Conservation (phyloP, 2,113 vertebrate species). For the Equus quagga region DNA sequence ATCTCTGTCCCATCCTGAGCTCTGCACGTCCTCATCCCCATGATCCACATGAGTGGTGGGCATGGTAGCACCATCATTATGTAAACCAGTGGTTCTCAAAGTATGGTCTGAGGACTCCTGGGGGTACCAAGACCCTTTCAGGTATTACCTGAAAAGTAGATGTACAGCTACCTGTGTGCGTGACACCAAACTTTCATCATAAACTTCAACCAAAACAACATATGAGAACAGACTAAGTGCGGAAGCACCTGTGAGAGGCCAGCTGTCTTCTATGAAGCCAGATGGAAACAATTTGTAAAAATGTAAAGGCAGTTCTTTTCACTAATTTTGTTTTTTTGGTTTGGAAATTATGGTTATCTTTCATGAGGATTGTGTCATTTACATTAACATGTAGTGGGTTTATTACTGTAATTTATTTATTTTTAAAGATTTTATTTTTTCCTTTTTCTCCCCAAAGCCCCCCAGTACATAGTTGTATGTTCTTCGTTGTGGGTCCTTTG, state of each 20-base stretch:
- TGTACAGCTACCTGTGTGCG: not conserved
- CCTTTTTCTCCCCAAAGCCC: too few species aligned
- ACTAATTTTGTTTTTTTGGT: not conserved
- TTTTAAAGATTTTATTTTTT: too few species aligned
- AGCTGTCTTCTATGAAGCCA: not conserved
- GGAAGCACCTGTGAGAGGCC: not conserved
- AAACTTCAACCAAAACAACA: not conserved
- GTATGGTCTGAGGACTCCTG: not conserved
- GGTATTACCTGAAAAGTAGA: not conserved
- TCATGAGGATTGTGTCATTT: not conserved
- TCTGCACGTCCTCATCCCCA: not conserved
- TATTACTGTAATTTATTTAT: not conserved
- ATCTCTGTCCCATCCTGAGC: not conserved
- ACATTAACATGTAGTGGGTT: not conserved
- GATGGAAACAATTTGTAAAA: constrained; percentile 17
- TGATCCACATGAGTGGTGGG: accelerated
- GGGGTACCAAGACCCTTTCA: not conserved
- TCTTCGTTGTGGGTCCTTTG: too few species aligned
- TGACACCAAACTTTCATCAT: not conserved
- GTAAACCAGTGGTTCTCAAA: not conserved
- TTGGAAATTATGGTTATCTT: constrained; percentile 4
- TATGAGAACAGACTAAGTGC: not conserved
- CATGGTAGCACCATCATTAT: not conserved
- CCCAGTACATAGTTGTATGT: too few species aligned
- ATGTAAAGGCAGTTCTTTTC: not conserved